A percentile compares a stretch with the other conserved stretches of the same genome.
Evolutionary conservation across 2,113 vertebrate genomes (phyloP).

Genomic region (Mesitornis unicolor): DNA sequence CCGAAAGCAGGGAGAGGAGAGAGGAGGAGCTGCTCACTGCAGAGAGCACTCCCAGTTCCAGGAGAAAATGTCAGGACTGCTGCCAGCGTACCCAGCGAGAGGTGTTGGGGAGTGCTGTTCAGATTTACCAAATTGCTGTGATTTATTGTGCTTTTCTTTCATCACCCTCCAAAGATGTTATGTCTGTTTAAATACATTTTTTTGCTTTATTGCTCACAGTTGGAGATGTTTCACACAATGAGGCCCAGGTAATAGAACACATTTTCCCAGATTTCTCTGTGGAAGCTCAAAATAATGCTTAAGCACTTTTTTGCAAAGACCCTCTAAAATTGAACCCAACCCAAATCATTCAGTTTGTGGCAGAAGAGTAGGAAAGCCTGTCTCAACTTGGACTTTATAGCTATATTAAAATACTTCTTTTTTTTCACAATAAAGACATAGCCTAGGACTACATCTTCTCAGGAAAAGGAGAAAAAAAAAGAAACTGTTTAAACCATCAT

Average conservation of each 20-base stretch:
- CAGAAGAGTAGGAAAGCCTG: neutral
- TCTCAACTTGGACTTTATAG: neutral
- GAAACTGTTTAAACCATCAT: neutral
- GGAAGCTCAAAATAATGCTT: neutral
- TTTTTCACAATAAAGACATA: neutral
- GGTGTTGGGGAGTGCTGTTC: neutral
- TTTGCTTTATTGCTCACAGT: slow-evolving; percentile 3
- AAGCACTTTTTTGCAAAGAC: neutral
- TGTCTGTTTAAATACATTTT: neutral
- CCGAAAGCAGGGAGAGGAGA: neutral
- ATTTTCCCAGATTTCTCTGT: slow-evolving; percentile 9
- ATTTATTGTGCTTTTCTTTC: slow-evolving; percentile 22
- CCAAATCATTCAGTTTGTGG: neutral
- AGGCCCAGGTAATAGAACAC: neutral
- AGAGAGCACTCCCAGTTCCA: neutral
- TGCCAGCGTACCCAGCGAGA: neutral
- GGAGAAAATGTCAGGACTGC: neutral
- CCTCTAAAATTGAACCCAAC: neutral
- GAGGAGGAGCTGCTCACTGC: neutral
- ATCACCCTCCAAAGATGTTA: neutral
- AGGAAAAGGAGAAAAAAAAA: neutral
- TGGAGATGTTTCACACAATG: slow-evolving; percentile 25
- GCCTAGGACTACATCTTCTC: neutral
- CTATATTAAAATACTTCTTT: neutral
- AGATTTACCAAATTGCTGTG: neutral